These are phyloP conservation scores for Zelostemma sp. DNA, from an alignment of 1,140 invertebrate genomes.

Conservation along the genomic window DNA sequence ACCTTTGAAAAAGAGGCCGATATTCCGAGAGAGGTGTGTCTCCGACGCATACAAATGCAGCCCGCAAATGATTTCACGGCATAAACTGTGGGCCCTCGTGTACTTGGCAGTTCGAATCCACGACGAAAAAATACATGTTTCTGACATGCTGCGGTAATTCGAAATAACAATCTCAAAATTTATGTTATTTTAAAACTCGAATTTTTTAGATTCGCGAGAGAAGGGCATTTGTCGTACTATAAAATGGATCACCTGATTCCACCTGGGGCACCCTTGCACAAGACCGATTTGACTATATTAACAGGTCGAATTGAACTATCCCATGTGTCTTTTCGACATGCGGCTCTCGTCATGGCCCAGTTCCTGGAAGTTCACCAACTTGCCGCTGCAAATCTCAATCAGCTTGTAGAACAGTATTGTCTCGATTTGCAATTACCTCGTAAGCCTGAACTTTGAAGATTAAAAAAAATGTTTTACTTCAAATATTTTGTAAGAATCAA, in stretches of 20 bases:
- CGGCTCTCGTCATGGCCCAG: slow-evolving; percentile 56
- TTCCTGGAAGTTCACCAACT: slow-evolving; percentile 63
- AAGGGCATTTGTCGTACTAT: slow-evolving; percentile 74
- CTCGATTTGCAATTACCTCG: slow-evolving; percentile 72
- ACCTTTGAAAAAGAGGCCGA: slow-evolving; percentile 50
- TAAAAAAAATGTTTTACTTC: background rate
- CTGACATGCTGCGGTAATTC: slow-evolving; percentile 70
- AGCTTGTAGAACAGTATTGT: slow-evolving; percentile 70
- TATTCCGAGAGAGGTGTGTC: slow-evolving; percentile 52
- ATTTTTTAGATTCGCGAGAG: slow-evolving; percentile 66
- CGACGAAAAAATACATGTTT: slow-evolving; percentile 72
- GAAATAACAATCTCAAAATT: slow-evolving; percentile 4
- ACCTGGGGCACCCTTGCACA: slow-evolving; percentile 61
- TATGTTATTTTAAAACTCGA: slow-evolving; percentile 15
- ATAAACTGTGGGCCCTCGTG: slow-evolving; percentile 69
- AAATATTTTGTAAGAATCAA: too few relatives aligned
- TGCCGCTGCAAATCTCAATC: slow-evolving; percentile 66
- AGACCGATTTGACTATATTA: slow-evolving; percentile 48
- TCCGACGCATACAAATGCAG: slow-evolving; percentile 54
- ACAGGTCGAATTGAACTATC: slow-evolving; percentile 55
- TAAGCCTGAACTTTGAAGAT: slow-evolving; percentile 38
- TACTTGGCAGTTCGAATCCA: slow-evolving; percentile 73
- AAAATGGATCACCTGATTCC: slow-evolving; percentile 72
- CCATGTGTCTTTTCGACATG: slow-evolving; percentile 56
- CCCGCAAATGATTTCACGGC: slow-evolving; percentile 62